These are phyloP conservation scores for Brachionus rotundiformis DNA, from an alignment of 1,140 invertebrate genomes.

Conservation along the genomic window DNA sequence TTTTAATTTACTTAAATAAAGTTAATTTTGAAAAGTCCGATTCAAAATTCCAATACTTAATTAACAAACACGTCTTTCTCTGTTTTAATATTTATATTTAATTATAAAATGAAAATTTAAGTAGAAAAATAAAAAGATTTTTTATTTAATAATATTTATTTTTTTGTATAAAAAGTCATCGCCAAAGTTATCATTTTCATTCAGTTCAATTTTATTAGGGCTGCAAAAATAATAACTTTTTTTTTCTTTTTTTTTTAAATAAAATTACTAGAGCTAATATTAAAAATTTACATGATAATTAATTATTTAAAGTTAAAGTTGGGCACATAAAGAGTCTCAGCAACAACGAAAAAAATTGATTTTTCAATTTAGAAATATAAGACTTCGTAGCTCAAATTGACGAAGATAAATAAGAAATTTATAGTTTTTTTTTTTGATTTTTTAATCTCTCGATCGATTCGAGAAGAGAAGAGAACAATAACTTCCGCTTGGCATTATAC, in stretches of 20 bases:
- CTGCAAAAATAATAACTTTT: background rate
- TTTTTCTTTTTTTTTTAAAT: background rate
- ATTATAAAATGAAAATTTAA: slow-evolving; percentile 29
- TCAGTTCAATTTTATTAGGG: background rate
- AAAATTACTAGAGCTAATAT: slow-evolving; percentile 34
- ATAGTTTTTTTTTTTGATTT: slow-evolving; percentile 5
- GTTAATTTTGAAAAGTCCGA: slow-evolving; percentile 19
- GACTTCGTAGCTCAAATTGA: background rate
- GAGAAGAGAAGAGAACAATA: background rate
- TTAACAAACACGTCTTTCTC: slow-evolving; percentile 13
- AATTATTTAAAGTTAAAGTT: slow-evolving; percentile 49
- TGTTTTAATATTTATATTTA: slow-evolving; percentile 37
- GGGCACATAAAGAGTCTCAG: background rate
- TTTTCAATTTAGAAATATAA: slow-evolving; percentile 7
- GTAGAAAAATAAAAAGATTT: background rate
- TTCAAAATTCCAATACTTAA: slow-evolving; percentile 14
- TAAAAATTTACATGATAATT: slow-evolving; percentile 49
- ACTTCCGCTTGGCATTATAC: background rate
- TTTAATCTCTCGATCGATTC: slow-evolving; percentile 7
- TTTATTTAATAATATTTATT: background rate
- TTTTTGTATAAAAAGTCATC: background rate
- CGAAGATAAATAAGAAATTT: slow-evolving; percentile 20
- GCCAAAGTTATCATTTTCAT: background rate
- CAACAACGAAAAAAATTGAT: slow-evolving; percentile 30
- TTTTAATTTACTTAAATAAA: slow-evolving; percentile 25